phyloP scores from a whole-genome alignment of 2,113 vertebrate species.

The Megatriorchis doriae region DNA sequence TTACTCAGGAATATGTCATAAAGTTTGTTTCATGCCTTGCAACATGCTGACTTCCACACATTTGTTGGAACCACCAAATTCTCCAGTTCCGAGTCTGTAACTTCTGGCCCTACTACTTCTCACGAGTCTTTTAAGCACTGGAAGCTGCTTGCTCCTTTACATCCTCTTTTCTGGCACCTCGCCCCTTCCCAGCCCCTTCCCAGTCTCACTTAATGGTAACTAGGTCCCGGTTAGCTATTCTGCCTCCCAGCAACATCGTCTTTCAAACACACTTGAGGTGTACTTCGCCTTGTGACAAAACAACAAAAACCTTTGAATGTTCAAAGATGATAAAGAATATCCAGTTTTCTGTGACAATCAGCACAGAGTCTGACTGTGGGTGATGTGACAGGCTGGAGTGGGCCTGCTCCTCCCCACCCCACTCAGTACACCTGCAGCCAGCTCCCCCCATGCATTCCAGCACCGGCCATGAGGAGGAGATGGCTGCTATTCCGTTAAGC shows the following conservation, averaged over 20 bases:
- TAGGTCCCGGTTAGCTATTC: background rate
- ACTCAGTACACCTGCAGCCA: background rate
- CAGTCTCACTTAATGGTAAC: background rate
- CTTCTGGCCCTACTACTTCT: background rate
- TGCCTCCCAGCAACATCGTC: background rate
- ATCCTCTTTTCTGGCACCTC: background rate
- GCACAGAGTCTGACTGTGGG: background rate
- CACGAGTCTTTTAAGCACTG: background rate
- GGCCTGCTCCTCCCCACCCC: background rate
- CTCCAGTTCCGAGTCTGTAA: background rate
- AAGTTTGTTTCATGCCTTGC: background rate
- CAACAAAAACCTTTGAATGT: background rate
- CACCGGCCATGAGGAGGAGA: background rate
- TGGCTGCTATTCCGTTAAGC: fast-evolving
- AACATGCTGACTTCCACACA: background rate
- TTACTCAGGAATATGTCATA: background rate
- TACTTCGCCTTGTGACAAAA: background rate
- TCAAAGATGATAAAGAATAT: background rate
- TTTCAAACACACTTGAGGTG: background rate
- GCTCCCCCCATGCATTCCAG: background rate
- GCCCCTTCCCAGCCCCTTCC: background rate
- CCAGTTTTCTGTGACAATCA: background rate
- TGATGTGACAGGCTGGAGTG: background rate
- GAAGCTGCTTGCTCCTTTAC: background rate
- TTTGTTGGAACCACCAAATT: background rate